phyloP scores from a whole-genome alignment of 2,797 vertebrate genomes.

The Propithecus deckenii region DNA sequence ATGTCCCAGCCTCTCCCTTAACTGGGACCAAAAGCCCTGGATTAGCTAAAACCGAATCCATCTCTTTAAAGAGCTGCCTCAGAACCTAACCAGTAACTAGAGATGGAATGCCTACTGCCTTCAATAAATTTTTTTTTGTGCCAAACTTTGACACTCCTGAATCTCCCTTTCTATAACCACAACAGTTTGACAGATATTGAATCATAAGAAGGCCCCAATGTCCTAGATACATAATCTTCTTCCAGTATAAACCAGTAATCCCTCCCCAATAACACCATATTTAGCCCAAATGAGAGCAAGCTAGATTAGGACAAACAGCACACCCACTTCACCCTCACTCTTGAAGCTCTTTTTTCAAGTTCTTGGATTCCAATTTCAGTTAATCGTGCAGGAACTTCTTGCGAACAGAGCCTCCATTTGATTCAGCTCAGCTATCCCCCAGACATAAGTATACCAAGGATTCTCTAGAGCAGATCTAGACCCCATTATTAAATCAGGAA shows the following conservation, averaged over 20 bases:
- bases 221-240: slow-evolving; percentile 10
- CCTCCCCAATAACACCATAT: neutral
- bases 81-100: neutral
- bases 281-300: slow-evolving; percentile 11
- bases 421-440: neutral
- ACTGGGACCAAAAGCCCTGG: neutral
- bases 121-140: slow-evolving; percentile 37
- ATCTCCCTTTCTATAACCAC: neutral
- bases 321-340: neutral
- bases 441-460: neutral
- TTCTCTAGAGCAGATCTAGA: slow-evolving; percentile 17
- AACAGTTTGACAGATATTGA: slow-evolving; percentile 21
- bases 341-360: neutral
- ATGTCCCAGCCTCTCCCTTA: neutral
- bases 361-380: slow-evolving; percentile 50
- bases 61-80: neutral
- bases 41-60: neutral
- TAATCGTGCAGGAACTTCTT: neutral
- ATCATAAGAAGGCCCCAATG: neutral
- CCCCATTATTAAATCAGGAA: neutral
- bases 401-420: neutral
- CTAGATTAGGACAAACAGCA: neutral
- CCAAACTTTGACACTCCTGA: neutral
- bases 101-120: neutral
- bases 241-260: slow-evolving; percentile 30